Evolutionary conservation across 2,113 vertebrate species (phyloP), one percentile per base, ranked within the genome.

Genomic region (Ramphastos sulfuratus): DNA sequence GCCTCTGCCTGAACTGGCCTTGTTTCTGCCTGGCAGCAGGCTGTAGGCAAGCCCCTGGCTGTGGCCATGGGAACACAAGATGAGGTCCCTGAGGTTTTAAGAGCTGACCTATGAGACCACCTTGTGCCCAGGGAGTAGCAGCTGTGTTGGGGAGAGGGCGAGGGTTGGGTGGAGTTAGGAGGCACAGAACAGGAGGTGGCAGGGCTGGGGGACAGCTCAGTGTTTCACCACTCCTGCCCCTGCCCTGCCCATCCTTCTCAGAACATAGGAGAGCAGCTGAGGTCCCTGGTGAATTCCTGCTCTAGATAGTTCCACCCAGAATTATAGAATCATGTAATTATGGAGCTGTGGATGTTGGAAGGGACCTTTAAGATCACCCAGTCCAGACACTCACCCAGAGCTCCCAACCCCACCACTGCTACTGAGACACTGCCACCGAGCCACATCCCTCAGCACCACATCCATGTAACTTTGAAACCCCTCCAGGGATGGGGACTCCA

Each of bases 21-120:
- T 31, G 20, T 56, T 64, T 33, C 50, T 25, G 39, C 50, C 50
- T 35, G 58, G 65, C 63, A 89, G 58, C 50, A 71, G 50, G 15
- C 50, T 64, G 71, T 44, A 71, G 72, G 58, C 30, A 71, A 64
- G 58, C 16, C 33, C 42, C 23, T 50, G 64, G 50, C 60, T 24
- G 4, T 2, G 4, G 15, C 27, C 6, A 1, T 1, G 2, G 18
- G 54, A 44, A 79, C 52, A 60, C 8, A 0, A 0, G 1, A 21
- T 25, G n/a, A 69, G 20, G 12, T 48, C 11, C 15, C 13, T 1
- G 4, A 80, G 24, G n/a, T 67, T 56, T 85, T 42, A 39, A 33
- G 7, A 63, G 55, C 48, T 63, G 20, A 55, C 60, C 55, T 44
- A 12, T 46, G 44, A 46, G 15, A 46, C 44, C 7, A 46, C 44